Evolutionary conservation across 2,888 invertebrate genomes (phyloP).

Genomic region (Tetragnatha montana): DNA sequence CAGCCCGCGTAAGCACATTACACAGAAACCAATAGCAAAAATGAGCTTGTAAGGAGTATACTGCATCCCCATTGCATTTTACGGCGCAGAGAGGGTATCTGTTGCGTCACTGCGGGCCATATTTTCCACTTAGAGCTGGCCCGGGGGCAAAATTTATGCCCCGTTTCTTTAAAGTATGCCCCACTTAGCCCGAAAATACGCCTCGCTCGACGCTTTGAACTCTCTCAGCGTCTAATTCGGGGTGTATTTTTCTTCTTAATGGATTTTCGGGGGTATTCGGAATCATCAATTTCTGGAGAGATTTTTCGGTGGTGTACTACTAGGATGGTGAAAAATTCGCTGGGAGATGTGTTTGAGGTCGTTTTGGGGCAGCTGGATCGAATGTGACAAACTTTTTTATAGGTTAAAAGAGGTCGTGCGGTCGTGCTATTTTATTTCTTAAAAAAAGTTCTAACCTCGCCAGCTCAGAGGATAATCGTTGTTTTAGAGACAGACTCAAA

Average conservation of each 20-base stretch:
- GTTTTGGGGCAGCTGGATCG: no score
- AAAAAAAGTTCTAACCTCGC: no score
- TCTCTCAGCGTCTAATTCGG: conserved; percentile 6
- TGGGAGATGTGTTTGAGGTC: no score
- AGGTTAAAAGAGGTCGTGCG: no score
- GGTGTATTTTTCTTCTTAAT: conserved; percentile 30
- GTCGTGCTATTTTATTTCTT: no score
- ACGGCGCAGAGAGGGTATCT: not conserved
- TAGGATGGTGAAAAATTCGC: no score
- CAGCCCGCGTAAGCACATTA: conserved; percentile 14
- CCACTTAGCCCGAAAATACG: conserved; percentile 15
- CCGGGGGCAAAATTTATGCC: conserved; percentile 30
- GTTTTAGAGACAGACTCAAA: no score
- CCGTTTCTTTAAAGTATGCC: conserved; percentile 29
- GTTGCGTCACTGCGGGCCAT: not conserved
- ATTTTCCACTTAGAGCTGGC: conserved; percentile 33
- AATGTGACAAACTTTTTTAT: no score
- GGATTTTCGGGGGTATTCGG: conserved; percentile 18
- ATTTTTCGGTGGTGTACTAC: no score
- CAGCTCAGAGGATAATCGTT: no score
- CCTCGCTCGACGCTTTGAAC: not conserved
- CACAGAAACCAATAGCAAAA: conserved; percentile 16
- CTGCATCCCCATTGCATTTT: conserved; percentile 35
- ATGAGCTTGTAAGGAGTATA: conserved; percentile 20
- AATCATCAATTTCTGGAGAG: no score